Evolutionary conservation across 2,113 vertebrate genomes (phyloP).

Genomic region (Microtus oregoni): DNA sequence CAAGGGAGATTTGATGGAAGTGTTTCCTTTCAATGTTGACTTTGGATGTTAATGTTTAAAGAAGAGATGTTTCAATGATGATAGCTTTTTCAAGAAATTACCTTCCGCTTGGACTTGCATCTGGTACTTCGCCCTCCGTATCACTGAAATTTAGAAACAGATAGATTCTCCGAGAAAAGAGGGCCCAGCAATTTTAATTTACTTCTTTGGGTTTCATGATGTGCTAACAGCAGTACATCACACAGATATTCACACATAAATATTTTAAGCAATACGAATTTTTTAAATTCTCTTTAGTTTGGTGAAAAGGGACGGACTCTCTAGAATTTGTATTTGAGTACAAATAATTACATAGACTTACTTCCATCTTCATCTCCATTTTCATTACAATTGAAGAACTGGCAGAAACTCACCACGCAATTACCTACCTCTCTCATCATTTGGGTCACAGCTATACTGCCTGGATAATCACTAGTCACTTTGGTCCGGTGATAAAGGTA

Average conservation of each 20-base stretch:
- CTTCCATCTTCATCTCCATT: conserved; percentile 47
- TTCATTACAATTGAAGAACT: conserved; percentile 49
- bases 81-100: conserved; percentile 69
- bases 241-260: conserved; percentile 2
- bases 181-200: conserved; percentile 42
- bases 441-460: neutral
- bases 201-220: conserved; percentile 31
- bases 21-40: conserved; percentile 63
- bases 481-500: conserved; percentile 30
- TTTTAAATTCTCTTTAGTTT: conserved; percentile 50
- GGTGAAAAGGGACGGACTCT: conserved; percentile 52
- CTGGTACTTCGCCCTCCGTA: conserved; percentile 27
- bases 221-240: neutral
- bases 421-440: neutral
- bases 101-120: conserved; percentile 51
- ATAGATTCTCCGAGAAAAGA: conserved; percentile 55
- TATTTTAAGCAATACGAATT: conserved; percentile 51
- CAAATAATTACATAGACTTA: conserved; percentile 59
- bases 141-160: conserved; percentile 64
- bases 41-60: conserved; percentile 74
- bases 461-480: conserved; percentile 38
- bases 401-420: conserved; percentile 39
- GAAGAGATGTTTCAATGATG: conserved; percentile 68
- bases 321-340: conserved; percentile 59
- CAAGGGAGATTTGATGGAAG: conserved; percentile 62